Evolutionary conservation across 2,797 vertebrate genomes (phyloP).

Genomic region (Erethizon dorsatum): DNA sequence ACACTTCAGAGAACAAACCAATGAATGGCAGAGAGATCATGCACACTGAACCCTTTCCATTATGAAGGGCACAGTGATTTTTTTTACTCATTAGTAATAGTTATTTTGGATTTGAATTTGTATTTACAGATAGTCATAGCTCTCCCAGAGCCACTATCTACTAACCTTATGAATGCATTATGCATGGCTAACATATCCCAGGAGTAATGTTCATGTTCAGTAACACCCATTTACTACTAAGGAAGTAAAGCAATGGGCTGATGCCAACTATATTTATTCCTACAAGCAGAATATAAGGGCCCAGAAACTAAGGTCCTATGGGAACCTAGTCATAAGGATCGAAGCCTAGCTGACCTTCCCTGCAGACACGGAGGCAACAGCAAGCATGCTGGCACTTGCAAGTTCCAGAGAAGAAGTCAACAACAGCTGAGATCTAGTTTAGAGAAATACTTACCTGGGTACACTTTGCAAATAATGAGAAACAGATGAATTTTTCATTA

Average conservation of each 20-base stretch:
- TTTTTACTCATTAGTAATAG: not conserved
- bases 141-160: not conserved
- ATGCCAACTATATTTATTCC: not conserved
- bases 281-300: not conserved
- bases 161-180: not conserved
- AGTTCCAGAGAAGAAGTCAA: too few relatives aligned
- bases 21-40: not conserved
- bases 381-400: too few relatives aligned
- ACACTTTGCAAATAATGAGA: too few relatives aligned
- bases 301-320: not conserved
- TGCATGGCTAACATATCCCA: not conserved
- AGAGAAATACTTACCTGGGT: too few relatives aligned
- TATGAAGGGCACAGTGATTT: not conserved
- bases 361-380: too few relatives aligned
- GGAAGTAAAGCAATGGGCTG: not conserved
- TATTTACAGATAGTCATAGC: not conserved
- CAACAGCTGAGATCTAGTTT: too few relatives aligned
- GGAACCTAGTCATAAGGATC: too few relatives aligned
- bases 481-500: too few relatives aligned
- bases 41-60: not conserved
- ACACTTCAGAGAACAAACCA: not conserved
- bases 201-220: not conserved
- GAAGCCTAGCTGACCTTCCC: too few relatives aligned
- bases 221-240: not conserved
- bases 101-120: not conserved